Percentiles rank a stretch among this genome's conserved stretches.
These are phyloP conservation scores for Microcebus murinus DNA, from an alignment of 2,113 vertebrate species.

Conservation along the genomic window DNA sequence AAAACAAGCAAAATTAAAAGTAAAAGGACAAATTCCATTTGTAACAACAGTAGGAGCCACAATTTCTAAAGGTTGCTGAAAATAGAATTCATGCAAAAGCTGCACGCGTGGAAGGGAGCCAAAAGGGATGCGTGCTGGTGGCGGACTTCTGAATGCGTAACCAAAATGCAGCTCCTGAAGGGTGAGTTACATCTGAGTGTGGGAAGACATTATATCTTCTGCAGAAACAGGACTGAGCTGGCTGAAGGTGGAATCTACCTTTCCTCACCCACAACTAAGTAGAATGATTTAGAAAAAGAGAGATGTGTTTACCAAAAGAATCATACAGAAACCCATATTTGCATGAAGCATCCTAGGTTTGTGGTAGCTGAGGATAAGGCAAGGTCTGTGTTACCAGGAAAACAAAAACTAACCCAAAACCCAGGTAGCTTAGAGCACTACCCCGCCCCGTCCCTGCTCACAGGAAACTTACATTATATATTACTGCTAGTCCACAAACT, in stretches of 20 bases:
- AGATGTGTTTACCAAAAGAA: background rate
- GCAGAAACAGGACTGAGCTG: background rate
- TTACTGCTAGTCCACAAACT: background rate
- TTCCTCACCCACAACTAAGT: background rate
- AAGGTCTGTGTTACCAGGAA: background rate
- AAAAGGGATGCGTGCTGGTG: background rate
- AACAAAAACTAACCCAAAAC: background rate
- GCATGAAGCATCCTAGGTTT: background rate
- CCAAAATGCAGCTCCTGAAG: background rate
- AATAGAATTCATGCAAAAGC: background rate
- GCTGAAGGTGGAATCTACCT: background rate
- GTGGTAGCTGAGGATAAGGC: background rate
- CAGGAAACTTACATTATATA: background rate
- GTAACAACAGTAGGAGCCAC: background rate
- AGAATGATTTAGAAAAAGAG: background rate
- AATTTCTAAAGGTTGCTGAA: background rate
- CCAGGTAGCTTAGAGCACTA: background rate
- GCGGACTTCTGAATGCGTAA: background rate
- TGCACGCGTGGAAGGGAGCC: background rate
- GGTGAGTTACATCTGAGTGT: background rate
- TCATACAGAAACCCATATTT: background rate
- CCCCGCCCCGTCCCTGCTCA: no score
- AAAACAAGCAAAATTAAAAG: slow-evolving; percentile 1
- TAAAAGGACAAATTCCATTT: background rate
- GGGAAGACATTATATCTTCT: background rate